A percentile compares a stretch with the other conserved stretches of the same genome.
Conservation (phyloP, 2,797 vertebrate genomes). For the Leptoclinus maculatus region DNA sequence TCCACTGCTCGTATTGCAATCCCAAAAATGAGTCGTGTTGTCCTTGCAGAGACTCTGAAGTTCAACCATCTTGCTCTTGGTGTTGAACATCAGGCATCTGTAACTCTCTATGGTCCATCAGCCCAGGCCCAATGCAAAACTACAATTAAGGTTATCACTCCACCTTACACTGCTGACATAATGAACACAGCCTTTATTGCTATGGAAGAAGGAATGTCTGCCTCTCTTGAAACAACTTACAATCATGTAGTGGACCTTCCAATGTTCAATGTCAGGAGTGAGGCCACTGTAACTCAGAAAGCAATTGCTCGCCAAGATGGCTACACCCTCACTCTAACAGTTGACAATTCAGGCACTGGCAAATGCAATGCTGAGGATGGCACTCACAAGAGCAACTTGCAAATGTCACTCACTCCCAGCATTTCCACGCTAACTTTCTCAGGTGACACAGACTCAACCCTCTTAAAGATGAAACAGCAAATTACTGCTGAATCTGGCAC, state of each 20-base stretch:
- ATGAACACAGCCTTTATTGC: conserved; percentile 83
- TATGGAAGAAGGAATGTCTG: conserved; percentile 84
- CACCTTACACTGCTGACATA: conserved; percentile 83
- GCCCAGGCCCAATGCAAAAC: conserved; percentile 87
- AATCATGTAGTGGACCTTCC: conserved; percentile 86
- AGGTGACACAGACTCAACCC: conserved; percentile 83
- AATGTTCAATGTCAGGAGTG: conserved; percentile 78
- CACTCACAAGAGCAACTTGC: conserved; percentile 79
- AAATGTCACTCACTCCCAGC: conserved; percentile 79
- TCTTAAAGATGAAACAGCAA: conserved; percentile 87
- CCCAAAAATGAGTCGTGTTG: conserved; percentile 83
- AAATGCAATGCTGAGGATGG: conserved; percentile 85
- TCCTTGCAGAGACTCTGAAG: conserved; percentile 87
- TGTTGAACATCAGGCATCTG: conserved; percentile 86
- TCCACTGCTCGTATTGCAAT: conserved; percentile 86
- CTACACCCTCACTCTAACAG: conserved; percentile 73
- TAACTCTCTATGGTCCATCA: conserved; percentile 82
- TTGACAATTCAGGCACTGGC: conserved; percentile 81
- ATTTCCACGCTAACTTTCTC: conserved; percentile 77
- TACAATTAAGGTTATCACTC: conserved; percentile 78
- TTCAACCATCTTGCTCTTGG: conserved; percentile 82
- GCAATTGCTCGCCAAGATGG: conserved; percentile 79
- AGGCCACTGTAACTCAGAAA: conserved; percentile 82
- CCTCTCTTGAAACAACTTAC: conserved; percentile 86
- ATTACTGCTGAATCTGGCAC: conserved; percentile 80